phyloP scores from a whole-genome alignment of 37 sponge, comb jelly and placozoan genomes.

The Amphimedon queenslandica region DNA sequence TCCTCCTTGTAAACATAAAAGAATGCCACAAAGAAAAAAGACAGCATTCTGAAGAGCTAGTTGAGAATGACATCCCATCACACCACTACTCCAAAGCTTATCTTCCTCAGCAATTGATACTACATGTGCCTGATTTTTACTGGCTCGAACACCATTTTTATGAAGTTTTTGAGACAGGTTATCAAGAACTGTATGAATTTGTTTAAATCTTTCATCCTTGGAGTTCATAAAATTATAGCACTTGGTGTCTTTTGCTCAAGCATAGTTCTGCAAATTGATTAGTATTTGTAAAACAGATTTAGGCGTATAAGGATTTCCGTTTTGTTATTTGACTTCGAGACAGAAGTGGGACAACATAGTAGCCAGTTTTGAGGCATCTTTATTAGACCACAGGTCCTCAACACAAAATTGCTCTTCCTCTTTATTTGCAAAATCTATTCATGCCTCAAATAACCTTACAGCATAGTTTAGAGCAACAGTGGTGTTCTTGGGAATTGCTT shows the following conservation, averaged over 20 bases:
- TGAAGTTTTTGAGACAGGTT: conserved; percentile 3
- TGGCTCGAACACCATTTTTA: background rate
- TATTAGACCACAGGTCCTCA: background rate
- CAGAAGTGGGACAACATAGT: background rate
- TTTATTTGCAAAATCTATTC: background rate
- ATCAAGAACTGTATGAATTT: conserved; percentile 7
- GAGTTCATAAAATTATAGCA: background rate
- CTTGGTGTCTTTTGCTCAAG: no score
- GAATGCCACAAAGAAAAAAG: no score
- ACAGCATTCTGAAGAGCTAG: no score
- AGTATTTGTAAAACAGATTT: conserved; percentile 6
- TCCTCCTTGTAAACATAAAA: no score
- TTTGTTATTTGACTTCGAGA: background rate
- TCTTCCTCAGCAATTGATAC: no score
- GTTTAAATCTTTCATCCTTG: background rate
- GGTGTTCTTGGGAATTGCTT: conserved; percentile 7
- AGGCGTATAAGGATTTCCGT: conserved; percentile 1
- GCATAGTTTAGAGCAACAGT: background rate
- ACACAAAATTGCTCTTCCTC: background rate
- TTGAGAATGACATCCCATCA: no score
- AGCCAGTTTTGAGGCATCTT: background rate
- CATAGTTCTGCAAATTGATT: background rate
- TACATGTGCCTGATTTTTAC: no score
- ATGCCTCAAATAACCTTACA: background rate
- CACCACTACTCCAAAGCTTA: no score